phyloP scores from a whole-genome alignment of 1,140 invertebrate genomes.

The Phymorhynchus buccinoides region DNA sequence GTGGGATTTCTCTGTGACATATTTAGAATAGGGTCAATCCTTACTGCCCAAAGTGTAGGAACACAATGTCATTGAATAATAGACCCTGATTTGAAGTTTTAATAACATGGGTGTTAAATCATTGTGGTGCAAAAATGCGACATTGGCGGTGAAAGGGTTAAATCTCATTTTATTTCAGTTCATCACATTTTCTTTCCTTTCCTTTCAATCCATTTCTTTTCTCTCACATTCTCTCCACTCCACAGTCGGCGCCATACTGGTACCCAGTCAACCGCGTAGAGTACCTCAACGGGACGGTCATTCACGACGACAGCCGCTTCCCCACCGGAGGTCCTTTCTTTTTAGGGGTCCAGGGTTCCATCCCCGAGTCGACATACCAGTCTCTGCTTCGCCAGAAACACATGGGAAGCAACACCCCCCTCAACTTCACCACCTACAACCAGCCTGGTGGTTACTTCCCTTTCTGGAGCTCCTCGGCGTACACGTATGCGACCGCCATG shows the following conservation, averaged over 20 bases:
- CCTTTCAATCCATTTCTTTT: no score
- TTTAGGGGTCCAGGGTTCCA: constrained; percentile 52
- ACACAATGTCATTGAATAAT: no score
- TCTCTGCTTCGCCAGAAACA: constrained; percentile 53
- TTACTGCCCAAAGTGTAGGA: no score
- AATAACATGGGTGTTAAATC: no score
- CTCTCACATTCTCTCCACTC: constrained; percentile 15
- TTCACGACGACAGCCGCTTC: constrained; percentile 40
- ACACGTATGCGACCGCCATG: constrained; percentile 57
- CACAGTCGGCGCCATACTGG: constrained; percentile 58
- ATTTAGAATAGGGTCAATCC: no score
- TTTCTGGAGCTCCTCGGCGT: constrained; percentile 60
- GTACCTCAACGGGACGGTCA: constrained; percentile 60
- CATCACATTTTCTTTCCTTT: no score
- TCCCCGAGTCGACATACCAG: constrained; percentile 49
- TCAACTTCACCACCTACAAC: constrained; percentile 55
- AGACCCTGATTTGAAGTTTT: no score
- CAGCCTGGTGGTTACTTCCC: constrained; percentile 51
- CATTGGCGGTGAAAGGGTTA: no score
- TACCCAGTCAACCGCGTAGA: constrained; percentile 63
- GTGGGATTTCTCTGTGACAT: no score
- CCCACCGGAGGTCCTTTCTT: constrained; percentile 44
- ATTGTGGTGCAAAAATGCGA: no score
- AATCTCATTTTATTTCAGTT: no score
- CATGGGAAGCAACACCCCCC: constrained; percentile 59